These are phyloP conservation scores for Cotesia vestalis DNA, from an alignment of 1,140 invertebrate species.

Conservation along the genomic window DNA sequence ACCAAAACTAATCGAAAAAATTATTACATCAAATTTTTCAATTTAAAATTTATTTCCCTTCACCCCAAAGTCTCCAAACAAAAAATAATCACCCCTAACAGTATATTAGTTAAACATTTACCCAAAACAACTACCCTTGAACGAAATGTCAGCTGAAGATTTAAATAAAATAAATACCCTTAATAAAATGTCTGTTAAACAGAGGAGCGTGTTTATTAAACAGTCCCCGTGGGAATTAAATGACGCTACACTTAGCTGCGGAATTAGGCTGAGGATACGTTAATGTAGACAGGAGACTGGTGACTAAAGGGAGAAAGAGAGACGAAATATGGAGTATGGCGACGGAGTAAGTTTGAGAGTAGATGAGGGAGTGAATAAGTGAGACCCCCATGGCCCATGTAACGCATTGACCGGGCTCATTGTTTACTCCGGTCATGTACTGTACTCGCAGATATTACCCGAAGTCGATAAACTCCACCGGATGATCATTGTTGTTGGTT, in stretches of 20 bases:
- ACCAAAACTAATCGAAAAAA: too few relatives aligned
- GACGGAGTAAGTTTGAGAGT: too few relatives aligned
- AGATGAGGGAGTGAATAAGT: not conserved
- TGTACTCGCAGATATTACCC: slow-evolving; percentile 37
- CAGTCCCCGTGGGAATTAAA: slow-evolving; percentile 19
- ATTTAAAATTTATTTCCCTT: too few relatives aligned
- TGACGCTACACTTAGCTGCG: slow-evolving; percentile 22
- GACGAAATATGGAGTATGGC: too few relatives aligned
- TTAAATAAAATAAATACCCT: not conserved
- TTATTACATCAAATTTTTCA: too few relatives aligned
- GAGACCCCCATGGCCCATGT: slow-evolving; percentile 12
- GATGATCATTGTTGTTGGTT: slow-evolving; percentile 32
- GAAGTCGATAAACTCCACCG: slow-evolving; percentile 37
- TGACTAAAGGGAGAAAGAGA: not conserved
- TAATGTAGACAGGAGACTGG: slow-evolving; percentile 33
- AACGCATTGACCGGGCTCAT: slow-evolving; percentile 27
- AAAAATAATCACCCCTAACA: too few relatives aligned
- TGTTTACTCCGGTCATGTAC: slow-evolving; percentile 38
- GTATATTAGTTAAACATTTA: too few relatives aligned
- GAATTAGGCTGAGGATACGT: slow-evolving; percentile 34
- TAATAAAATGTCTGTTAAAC: slow-evolving; percentile 27
- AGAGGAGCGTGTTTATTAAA: slow-evolving; percentile 27
- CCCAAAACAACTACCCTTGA: too few relatives aligned
- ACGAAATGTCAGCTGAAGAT: too few relatives aligned
- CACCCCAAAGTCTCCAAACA: too few relatives aligned